Evolutionary conservation across 2,888 invertebrate genomes (phyloP), one percentile per base, ranked within the genome.

Genomic region (Nycteola revayana): DNA sequence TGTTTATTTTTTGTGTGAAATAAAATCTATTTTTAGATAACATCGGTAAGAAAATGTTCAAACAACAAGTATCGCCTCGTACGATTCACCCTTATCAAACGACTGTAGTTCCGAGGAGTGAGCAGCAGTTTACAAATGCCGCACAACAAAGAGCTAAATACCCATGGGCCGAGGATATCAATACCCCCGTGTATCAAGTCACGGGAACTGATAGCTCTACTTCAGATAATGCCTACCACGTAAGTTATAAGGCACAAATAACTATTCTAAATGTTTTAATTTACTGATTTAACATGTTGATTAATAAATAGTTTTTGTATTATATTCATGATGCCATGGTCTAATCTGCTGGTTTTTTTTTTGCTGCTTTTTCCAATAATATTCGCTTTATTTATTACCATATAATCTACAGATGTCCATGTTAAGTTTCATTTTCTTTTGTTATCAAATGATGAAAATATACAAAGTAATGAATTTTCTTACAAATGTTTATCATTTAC

Each of bases 31-130:
- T 63, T 65, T 35, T 47, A 70, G 74, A 41, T 66, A 65, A 63
- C 37, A 35, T 30, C 22, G 17, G 18, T 39, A 32, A 40, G 7
- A 38, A 52, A 54, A 90, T 85, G 92, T 91, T 77, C 49, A 89
- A 87, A 60, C 88, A 87, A 62, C 87, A 88, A 56, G 42, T 81
- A 22, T 78, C 89, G 7, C 82, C 86, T 2, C 75, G 88, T 24
- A 86, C 80, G 48, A 79, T 88, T 22, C 88, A 88, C 44, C 89
- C 89, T 2, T 89, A 89, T 47, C 89, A 89, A 60, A 89, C 89
- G 3, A 89, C 89, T 2, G 75, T 89, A 20, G 83, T 89, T 14
- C 80, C 88, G 7, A 68, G 89, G 8, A 87, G 79, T 52, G 85
- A 88, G 32, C 82, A 85, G 28, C 89, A 89, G 46, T 75, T 83